These are phyloP conservation scores for Nesometra sesokonis DNA, from an alignment of 35 echinoderm and acorn worm species.

Conservation along the genomic window DNA sequence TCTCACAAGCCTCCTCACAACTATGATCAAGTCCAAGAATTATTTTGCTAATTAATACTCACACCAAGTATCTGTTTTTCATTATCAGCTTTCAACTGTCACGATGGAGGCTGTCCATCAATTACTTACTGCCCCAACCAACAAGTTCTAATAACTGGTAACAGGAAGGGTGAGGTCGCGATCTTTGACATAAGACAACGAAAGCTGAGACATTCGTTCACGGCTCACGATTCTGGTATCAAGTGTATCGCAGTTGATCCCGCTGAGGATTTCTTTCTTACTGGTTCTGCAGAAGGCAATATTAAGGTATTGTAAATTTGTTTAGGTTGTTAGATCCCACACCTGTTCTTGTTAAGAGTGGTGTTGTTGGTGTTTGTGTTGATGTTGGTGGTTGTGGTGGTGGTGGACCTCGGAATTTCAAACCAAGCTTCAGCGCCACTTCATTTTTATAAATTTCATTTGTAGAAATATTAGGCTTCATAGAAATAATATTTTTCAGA, in stretches of 20 bases:
- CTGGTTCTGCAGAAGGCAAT: conserved; percentile 87
- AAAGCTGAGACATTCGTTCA: conserved; percentile 88
- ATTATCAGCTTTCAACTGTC: conserved; percentile 67
- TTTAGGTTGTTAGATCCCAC: not conserved
- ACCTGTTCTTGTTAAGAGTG: not conserved
- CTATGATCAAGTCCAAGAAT: too few species aligned
- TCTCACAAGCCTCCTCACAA: too few species aligned
- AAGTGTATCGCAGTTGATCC: conserved; percentile 73
- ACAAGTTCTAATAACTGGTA: conserved; percentile 83
- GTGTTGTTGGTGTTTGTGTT: not conserved
- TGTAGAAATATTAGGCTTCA: too few species aligned
- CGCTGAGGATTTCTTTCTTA: conserved; percentile 80
- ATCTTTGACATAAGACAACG: conserved; percentile 89
- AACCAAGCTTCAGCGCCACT: too few species aligned
- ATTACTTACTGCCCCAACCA: conserved; percentile 78
- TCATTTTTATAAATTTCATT: too few species aligned
- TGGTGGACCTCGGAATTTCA: too few species aligned
- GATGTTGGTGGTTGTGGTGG: not conserved
- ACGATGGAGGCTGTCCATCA: conserved; percentile 76
- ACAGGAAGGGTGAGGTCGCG: conserved; percentile 71
- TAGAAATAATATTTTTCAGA: too few species aligned
- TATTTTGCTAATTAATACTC: too few species aligned
- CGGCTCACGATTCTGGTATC: conserved; percentile 86
- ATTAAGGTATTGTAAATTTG: conserved; percentile 57
- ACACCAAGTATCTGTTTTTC: too few species aligned